A percentile compares a stretch with the other conserved stretches of the same genome.
Conservation (phyloP, 2,797 vertebrate genomes). For the Aplochiton taeniatus region DNA sequence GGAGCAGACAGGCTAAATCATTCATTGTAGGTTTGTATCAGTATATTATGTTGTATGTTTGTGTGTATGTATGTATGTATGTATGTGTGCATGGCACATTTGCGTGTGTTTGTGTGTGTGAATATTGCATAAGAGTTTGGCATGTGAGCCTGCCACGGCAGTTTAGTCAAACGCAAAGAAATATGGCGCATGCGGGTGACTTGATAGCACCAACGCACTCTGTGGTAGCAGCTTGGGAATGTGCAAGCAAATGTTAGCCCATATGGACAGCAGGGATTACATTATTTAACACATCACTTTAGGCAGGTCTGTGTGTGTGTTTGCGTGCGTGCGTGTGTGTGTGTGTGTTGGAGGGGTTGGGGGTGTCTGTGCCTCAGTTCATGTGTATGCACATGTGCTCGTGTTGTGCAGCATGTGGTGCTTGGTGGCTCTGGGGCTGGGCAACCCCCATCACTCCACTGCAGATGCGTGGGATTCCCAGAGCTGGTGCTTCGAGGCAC, state of each 20-base stretch:
- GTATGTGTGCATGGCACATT: not conserved
- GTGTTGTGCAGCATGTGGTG: not conserved
- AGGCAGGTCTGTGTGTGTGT: slow-evolving; percentile 17
- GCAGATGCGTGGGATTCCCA: not conserved
- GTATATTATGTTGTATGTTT: not conserved
- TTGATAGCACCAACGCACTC: slow-evolving; percentile 6
- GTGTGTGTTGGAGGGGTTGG: not conserved
- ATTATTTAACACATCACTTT: slow-evolving; percentile 18
- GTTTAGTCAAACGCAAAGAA: not conserved
- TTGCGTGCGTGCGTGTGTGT: slow-evolving; percentile 3
- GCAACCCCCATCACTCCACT: not conserved
- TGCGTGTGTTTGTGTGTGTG: not conserved
- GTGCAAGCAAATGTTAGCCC: slow-evolving; percentile 62
- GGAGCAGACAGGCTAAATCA: too few relatives aligned
- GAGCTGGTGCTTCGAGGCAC: not conserved
- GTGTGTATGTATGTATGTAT: not conserved
- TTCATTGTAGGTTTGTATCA: not conserved
- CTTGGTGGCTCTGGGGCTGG: not conserved
- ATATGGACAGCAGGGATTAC: slow-evolving; percentile 51
- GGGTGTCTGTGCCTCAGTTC: not conserved
- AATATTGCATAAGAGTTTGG: too few relatives aligned
- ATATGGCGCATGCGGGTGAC: not conserved
- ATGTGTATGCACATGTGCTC: not conserved
- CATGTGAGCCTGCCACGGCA: too few relatives aligned
- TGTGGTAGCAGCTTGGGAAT: slow-evolving; percentile 29